A percentile compares a stretch with the other conserved stretches of the same genome.
These are phyloP conservation scores for Tetrao urogallus DNA, from an alignment of 2,113 vertebrate species.

Conservation along the genomic window DNA sequence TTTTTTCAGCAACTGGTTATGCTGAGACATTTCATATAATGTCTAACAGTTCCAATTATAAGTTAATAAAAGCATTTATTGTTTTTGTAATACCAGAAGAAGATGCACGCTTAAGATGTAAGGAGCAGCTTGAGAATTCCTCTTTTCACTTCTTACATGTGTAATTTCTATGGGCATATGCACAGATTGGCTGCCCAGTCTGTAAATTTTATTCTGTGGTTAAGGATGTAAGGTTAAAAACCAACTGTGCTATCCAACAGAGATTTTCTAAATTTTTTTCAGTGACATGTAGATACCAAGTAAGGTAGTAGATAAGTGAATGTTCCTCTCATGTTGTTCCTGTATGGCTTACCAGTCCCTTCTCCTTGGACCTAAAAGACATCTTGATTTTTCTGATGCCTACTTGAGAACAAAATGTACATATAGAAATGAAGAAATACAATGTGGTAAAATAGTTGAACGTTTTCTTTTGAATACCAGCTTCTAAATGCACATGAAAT, in stretches of 20 bases:
- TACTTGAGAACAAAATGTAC: neutral
- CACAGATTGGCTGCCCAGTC: neutral
- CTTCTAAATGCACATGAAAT: neutral
- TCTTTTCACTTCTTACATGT: fast-evolving
- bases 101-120: neutral
- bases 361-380: neutral
- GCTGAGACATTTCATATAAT: neutral
- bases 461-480: neutral
- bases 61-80: neutral
- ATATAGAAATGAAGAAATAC: neutral
- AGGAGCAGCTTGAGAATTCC: neutral
- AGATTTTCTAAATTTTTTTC: neutral
- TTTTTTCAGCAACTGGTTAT: neutral
- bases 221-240: neutral
- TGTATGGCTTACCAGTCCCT: neutral
- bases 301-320: neutral
- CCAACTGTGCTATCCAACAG: neutral
- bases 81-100: neutral
- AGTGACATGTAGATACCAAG: neutral
- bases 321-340: neutral
- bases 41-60: fast-evolving
- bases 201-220: neutral
- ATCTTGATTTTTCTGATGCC: neutral
- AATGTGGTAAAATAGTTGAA: neutral
- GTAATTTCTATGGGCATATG: neutral